A percentile compares a stretch with the other conserved stretches of the same genome.
phyloP scores from a whole-genome alignment of 2,888 invertebrate genomes.

The Mimachlamys varia region DNA sequence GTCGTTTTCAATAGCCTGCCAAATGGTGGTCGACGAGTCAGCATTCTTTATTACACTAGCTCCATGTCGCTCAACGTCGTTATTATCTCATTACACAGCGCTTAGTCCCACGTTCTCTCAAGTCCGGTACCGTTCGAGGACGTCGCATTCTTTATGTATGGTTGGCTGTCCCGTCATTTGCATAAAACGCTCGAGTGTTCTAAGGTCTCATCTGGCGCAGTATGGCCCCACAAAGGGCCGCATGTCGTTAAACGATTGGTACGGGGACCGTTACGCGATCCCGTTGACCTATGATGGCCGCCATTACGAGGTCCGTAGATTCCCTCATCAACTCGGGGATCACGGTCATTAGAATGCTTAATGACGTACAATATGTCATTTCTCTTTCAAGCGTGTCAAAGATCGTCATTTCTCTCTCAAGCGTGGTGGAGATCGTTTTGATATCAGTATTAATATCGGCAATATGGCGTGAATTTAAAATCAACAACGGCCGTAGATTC shows the following conservation, averaged over 20 bases:
- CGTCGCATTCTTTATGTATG: slow-evolving; percentile 7
- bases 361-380: slow-evolving; percentile 36
- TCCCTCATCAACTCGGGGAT: slow-evolving; percentile 34
- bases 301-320: slow-evolving; percentile 25
- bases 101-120: not conserved
- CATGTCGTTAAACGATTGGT: slow-evolving; percentile 27
- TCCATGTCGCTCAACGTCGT: not conserved
- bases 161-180: slow-evolving; percentile 25
- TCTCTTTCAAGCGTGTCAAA: slow-evolving; percentile 27
- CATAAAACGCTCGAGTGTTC: slow-evolving; percentile 26
- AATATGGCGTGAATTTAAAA: slow-evolving; percentile 28
- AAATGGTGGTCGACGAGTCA: slow-evolving; percentile 8
- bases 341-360: slow-evolving; percentile 14
- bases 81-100: slow-evolving; percentile 20
- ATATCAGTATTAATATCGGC: slow-evolving; percentile 28
- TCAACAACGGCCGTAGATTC: not conserved
- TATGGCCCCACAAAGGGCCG: slow-evolving; percentile 36
- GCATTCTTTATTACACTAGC: not conserved
- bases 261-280: slow-evolving; percentile 21
- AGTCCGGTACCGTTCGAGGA: slow-evolving; percentile 26
- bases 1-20: slow-evolving; percentile 14
- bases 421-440: slow-evolving; percentile 4
- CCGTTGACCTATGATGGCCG: not conserved
- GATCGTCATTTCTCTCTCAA: slow-evolving; percentile 31
- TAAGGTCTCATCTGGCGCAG: slow-evolving; percentile 31